A percentile compares a stretch with the other conserved stretches of the same genome.
phyloP scores from a whole-genome alignment of 1,140 invertebrate genomes.

The Plodia interpunctella region DNA sequence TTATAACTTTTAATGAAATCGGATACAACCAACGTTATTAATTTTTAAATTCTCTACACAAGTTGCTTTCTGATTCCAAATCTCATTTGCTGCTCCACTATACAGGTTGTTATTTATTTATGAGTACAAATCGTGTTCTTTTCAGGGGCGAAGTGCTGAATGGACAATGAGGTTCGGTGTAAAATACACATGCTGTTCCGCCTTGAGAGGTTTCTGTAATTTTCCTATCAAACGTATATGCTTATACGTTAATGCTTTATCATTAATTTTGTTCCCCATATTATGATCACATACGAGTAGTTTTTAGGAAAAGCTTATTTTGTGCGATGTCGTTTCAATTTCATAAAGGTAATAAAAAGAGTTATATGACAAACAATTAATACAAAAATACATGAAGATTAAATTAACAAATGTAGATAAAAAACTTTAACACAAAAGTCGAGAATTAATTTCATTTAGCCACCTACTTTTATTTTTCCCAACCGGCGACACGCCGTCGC shows the following conservation, averaged over 20 bases:
- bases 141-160: constrained; percentile 46
- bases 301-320: background rate
- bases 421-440: too few species aligned
- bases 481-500: too few species aligned
- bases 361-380: too few species aligned
- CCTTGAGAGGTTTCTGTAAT: background rate
- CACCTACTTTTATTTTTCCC: too few species aligned
- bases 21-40: constrained; percentile 12
- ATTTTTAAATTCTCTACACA: constrained; percentile 19
- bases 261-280: too few species aligned
- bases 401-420: too few species aligned
- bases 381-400: background rate
- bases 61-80: constrained; percentile 21
- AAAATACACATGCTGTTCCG: constrained; percentile 7
- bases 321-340: background rate
- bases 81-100: constrained; percentile 29
- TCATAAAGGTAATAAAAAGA: too few species aligned
- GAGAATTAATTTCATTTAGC: too few species aligned
- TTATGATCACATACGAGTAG: too few species aligned
- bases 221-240: too few species aligned
- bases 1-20: constrained; percentile 13
- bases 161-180: constrained; percentile 33
- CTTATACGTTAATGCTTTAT: too few species aligned
- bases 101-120: constrained; percentile 43
- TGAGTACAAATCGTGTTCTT: constrained; percentile 37